phyloP scores from a whole-genome alignment of 1,140 invertebrate species.

The Drosophila mojavensis region DNA sequence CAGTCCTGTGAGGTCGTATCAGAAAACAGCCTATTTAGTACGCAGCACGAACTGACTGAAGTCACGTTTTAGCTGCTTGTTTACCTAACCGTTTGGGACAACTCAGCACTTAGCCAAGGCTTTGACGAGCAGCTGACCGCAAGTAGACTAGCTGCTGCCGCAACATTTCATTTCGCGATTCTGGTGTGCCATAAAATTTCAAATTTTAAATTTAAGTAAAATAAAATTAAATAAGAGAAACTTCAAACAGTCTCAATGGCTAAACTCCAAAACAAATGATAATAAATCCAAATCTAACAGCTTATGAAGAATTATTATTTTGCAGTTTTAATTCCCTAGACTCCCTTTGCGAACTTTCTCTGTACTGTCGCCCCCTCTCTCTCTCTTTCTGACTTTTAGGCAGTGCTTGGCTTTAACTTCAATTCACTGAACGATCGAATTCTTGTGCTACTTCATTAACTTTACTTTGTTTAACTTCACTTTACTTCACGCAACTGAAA shows the following conservation, averaged over 20 bases:
- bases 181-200: not conserved
- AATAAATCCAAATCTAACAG: no score
- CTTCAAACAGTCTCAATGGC: not conserved
- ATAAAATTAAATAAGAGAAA: no score
- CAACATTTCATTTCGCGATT: no score
- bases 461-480: constrained; percentile 24
- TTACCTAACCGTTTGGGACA: constrained; percentile 16
- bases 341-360: no score
- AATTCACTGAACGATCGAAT: not conserved
- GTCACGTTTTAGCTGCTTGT: constrained; percentile 32
- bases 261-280: no score
- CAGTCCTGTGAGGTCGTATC: not conserved
- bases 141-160: constrained; percentile 1
- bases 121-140: constrained; percentile 15
- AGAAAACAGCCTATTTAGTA: constrained; percentile 9
- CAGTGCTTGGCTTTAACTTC: no score
- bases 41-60: not conserved
- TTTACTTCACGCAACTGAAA: constrained; percentile 35
- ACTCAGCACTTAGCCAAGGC: not conserved
- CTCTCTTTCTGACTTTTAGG: no score
- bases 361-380: no score
- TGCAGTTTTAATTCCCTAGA: not conserved
- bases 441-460: constrained; percentile 31
- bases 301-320: not conserved
- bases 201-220: no score